Conservation (phyloP, 2,113 vertebrate species). For the Chaetodon auriga region DNA sequence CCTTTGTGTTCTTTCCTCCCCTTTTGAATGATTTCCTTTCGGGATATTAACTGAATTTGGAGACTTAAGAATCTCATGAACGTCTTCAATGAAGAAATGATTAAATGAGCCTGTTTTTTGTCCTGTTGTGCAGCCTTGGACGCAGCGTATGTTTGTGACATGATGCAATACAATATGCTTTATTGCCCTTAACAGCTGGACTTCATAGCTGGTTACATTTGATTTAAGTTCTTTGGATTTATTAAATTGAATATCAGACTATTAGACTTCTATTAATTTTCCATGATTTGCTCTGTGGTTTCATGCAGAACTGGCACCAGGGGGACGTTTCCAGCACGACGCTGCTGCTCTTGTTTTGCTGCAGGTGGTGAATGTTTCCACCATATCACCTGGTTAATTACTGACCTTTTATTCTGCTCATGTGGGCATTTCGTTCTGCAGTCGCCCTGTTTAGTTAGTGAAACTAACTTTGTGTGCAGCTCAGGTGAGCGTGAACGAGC, state of each 20-base stretch:
- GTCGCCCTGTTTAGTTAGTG: neutral
- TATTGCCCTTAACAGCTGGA: neutral
- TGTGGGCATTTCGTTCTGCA: neutral
- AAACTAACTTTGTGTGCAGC: slow-evolving; percentile 9
- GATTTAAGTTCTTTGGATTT: no score
- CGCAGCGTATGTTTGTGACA: neutral
- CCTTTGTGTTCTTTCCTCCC: slow-evolving; percentile 26
- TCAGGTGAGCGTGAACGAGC: neutral
- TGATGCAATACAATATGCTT: neutral
- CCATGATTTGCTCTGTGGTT: neutral
- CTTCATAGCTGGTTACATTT: no score
- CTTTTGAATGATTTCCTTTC: slow-evolving; percentile 38
- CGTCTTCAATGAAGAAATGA: neutral
- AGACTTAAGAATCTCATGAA: slow-evolving; percentile 22
- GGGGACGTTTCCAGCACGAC: neutral
- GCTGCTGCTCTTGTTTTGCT: neutral
- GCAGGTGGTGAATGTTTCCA: slow-evolving; percentile 5
- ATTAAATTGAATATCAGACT: no score
- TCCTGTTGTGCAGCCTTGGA: neutral
- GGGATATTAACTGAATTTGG: slow-evolving; percentile 4
- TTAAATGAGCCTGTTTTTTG: neutral
- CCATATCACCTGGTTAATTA: slow-evolving; percentile 14
- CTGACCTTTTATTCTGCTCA: neutral
- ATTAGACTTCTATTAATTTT: no score
- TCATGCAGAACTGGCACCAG: neutral